Percentiles rank a stretch among this genome's conserved stretches.
These are phyloP conservation scores for Bicyclus anynana DNA, from an alignment of 1,140 invertebrate genomes.

Conservation along the genomic window DNA sequence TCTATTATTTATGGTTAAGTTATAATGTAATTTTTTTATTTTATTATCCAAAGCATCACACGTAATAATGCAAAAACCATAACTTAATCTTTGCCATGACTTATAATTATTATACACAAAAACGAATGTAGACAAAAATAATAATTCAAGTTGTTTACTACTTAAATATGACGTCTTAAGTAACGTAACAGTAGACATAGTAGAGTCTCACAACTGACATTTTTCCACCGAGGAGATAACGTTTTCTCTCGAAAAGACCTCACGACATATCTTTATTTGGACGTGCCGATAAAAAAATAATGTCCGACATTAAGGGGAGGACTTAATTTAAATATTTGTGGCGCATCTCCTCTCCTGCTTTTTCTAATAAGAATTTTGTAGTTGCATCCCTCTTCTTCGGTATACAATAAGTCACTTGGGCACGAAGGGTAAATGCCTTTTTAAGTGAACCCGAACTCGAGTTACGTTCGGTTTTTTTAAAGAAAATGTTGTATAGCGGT, in stretches of 20 bases:
- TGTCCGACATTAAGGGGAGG: slow-evolving; percentile 58
- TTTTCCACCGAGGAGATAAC: slow-evolving; percentile 34
- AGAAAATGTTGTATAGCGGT: slow-evolving; percentile 36
- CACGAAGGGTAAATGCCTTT: slow-evolving; percentile 54
- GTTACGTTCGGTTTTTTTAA: slow-evolving; percentile 35
- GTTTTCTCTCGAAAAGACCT: slow-evolving; percentile 34
- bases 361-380: slow-evolving; percentile 8
- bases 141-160: too few species aligned
- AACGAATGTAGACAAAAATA: too few species aligned
- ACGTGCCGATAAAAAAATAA: slow-evolving; percentile 67
- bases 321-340: slow-evolving; percentile 71
- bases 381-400: slow-evolving; percentile 31
- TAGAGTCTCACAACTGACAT: slow-evolving; percentile 14
- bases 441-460: slow-evolving; percentile 57
- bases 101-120: too few species aligned
- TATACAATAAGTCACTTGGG: slow-evolving; percentile 52
- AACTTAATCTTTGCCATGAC: too few species aligned
- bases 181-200: too few species aligned
- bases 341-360: slow-evolving; percentile 30
- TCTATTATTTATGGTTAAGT: too few species aligned
- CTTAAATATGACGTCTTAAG: too few species aligned
- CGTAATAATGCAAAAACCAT: too few species aligned
- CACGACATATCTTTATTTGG: slow-evolving; percentile 62
- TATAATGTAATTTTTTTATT: too few species aligned
- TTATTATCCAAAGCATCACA: too few species aligned